Base-by-base conservation (phyloP, 2,113 vertebrate genomes). In the Parotia lawesii region DNA sequence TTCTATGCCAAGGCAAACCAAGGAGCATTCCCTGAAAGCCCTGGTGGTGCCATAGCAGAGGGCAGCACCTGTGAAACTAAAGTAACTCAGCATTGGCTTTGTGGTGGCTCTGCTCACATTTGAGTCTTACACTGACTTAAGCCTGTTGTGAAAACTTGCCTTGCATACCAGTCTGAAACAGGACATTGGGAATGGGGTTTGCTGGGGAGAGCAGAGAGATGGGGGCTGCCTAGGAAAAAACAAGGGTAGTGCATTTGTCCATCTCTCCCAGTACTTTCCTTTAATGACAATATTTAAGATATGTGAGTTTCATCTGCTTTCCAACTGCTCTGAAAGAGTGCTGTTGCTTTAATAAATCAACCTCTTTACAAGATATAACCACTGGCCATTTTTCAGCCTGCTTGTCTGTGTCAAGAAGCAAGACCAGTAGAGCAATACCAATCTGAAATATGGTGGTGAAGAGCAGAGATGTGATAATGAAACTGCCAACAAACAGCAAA, bases 371-470 rank as follows among this genome's bases (percentile, higher is more conserved):
- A 87, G 87, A 45, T 33, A n/a, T 78, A 89, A 73, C 84, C 1
- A 2, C 69, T 66, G 44, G 74, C 44, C 53, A 54, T 96, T 96
- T 94, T 95, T 97, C 71, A 87, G 35, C 82, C 66, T 84, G 51
- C 73, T 94, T 96, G 66, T 89, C 71, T 42, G n/a, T 91, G 89
- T 94, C 89, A 90, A 84, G 69, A 89, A 94, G 76, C 82, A 96
- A 91, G 91, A 89, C 58, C 84, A 90, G 81, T 29, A 77, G 85
- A 94, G 94, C 69, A 73, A 47, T 61, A 61, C 2, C 1, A 80
- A 58, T 85, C 74, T 96, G 93, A 96, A 95, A 96, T 96, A 93
- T 9, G 42, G 82, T 84, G n/a, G 48, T 56, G 76, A 74, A 87
- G 66, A 96, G 91, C 72, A 86, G 73, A 92, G 89, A 76, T 91